Base-by-base conservation (phyloP, 2,888 invertebrate genomes). In the Caenorhabditis plicata region DNA sequence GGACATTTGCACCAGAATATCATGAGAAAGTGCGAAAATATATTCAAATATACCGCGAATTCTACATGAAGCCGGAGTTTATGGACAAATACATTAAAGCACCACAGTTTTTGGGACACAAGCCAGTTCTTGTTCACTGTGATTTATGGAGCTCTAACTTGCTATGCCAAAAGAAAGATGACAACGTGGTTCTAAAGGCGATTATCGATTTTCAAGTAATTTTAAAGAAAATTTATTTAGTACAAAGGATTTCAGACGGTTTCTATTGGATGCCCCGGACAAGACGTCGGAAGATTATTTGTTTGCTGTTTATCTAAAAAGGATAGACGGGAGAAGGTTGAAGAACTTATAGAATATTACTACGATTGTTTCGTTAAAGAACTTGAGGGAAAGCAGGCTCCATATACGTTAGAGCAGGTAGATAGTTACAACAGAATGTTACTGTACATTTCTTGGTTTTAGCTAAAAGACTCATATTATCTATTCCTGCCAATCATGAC, bases 231-330 rank as follows among this genome's bases (percentile, higher is more conserved):
- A 39, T 27, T n/a, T 11, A n/a, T 27, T 35, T 47, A n/a, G n/a
- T n/a, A n/a, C n/a, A n/a, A n/a, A n/a, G n/a, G n/a, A 9, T 44
- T 54, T 44, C 54, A 54, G 54, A 54, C 54, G 0, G 54, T 54
- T 20, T 42, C 54, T 9, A 25, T 48, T 13, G 13, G 43, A 11
- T 44, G 39, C 8, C 54, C 54, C 0, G 54, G 43, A 17, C 54
- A 48, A 48, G 54, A 54, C 20, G 39, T 54, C 13, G 48, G 48
- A 4, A 17, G 54, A 13, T 20, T 54, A 19, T 54, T 54, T 27
- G 54, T 29, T n/a, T 19, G 44, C 1, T 35, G 40, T 23, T 33
- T 49, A 20, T 43, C 48, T 1, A 35, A 42, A n/a, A 36, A 50
- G 11, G 52, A 58, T 41, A 38, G 58, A 33, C 48, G 48, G 31